Base-by-base conservation (phyloP, 2,888 invertebrate species). In the Coleophora deauratella region DNA sequence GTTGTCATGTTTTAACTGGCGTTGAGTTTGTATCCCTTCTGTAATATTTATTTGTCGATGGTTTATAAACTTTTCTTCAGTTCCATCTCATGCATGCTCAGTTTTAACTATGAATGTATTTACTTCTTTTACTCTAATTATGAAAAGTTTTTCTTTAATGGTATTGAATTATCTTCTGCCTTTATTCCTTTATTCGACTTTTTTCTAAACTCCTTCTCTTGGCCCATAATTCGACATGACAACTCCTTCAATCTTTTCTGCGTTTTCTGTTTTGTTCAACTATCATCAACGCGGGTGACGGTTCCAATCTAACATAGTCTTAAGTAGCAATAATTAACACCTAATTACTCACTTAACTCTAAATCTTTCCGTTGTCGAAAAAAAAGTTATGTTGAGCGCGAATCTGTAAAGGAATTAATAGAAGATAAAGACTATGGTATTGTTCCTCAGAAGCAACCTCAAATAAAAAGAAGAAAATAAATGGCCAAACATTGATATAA, bases 251-350 rank as follows among this genome's bases (percentile, higher is more conserved):
- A 11, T 37, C 3, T 21, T 32, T 33, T 30, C 3, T 31, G 31
- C 38, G 15, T 27, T 21, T 21, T 21, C 21, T 21, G 21, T 21
- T 21, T 21, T 21, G 21, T 33, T n/a, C 15, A 30, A 27, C 8
- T 30, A 30, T 28, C 37, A 30, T 37, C 27, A 6, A n/a, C 40
- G 35, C 42, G 43, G 44, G 44, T 34, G 33, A 51, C 39, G 49
- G 49, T 47, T 47, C 59, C 56, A 55, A 53, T 51, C 51, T 68
- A 66, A 66, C 54, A 54, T 62, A 60, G 42, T 42, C 42, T 34
- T 66, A 61, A 57, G 38, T 37, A 51, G 53, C 48, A 47, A 57
- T 44, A 57, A 61, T 55, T 67, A 63, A 67, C 52, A 56, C 44
- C 38, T 30, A 37, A 38, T 30, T 42, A 44, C 44, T 44, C 14